These are phyloP conservation scores for Montipora sp. DNA, from an alignment of 64 coral and sea anemone genomes.

Conservation along the genomic window DNA sequence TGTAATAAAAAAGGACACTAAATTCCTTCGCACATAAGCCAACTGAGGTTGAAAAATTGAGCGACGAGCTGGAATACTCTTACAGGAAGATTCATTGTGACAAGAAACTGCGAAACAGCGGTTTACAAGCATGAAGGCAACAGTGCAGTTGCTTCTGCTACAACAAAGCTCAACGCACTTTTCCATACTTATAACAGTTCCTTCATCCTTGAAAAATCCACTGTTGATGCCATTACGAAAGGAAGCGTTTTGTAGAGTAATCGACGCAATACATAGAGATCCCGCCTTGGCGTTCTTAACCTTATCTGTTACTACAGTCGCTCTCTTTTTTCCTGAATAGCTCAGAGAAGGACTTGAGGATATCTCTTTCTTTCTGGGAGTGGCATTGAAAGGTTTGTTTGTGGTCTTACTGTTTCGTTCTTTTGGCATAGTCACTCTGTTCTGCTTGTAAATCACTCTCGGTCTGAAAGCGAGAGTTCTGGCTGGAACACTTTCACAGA, in stretches of 20 bases:
- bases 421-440: background rate
- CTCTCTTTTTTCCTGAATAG: background rate
- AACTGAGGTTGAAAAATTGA: constrained; percentile 56
- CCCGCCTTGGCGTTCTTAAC: background rate
- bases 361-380: background rate
- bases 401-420: background rate
- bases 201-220: constrained; percentile 82
- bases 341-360: background rate
- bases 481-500: constrained; percentile 75
- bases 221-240: constrained; percentile 73
- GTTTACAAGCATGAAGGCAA: constrained; percentile 78
- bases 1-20: background rate
- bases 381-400: background rate
- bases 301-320: background rate
- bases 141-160: constrained; percentile 55
- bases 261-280: background rate
- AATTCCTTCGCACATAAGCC: constrained; percentile 15
- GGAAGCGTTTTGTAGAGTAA: constrained; percentile 59
- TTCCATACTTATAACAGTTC: constrained; percentile 63
- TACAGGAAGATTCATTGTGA: constrained; percentile 57
- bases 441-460: constrained; percentile 64
- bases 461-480: constrained; percentile 70
- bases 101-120: constrained; percentile 80
- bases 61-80: constrained; percentile 44
- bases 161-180: constrained; percentile 77